These are phyloP conservation scores for Archocentrus centrarchus DNA, from an alignment of 2,113 vertebrate species.

Conservation along the genomic window DNA sequence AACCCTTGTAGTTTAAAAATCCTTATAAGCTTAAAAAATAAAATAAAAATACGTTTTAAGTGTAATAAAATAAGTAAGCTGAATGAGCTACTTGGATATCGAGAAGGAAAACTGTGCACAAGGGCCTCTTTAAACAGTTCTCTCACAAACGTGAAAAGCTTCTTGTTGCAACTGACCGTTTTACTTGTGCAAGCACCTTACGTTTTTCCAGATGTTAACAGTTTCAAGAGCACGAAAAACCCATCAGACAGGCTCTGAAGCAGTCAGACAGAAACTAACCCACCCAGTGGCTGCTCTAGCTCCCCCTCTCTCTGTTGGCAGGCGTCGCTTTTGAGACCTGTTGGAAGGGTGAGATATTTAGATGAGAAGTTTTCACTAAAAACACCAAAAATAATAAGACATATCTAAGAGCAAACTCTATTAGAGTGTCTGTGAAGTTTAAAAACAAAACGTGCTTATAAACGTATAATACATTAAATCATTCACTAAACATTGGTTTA, in stretches of 20 bases:
- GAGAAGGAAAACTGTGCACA: not conserved
- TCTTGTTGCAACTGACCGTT: not conserved
- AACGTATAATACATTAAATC: not conserved
- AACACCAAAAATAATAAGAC: not conserved
- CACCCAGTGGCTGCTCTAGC: conserved; percentile 34
- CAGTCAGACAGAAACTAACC: conserved; percentile 51
- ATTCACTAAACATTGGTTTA: not conserved
- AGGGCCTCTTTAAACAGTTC: not conserved
- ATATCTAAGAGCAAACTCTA: not conserved
- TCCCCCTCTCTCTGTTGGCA: conserved; percentile 7
- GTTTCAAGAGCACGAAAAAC: conserved; percentile 44
- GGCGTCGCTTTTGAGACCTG: conserved; percentile 16
- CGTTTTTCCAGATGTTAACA: not conserved
- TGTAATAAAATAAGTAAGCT: not conserved
- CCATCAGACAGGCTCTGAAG: conserved; percentile 68
- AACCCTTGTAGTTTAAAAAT: not conserved
- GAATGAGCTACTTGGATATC: rapidly evolving
- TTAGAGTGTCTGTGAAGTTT: not conserved
- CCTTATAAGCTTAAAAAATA: not conserved
- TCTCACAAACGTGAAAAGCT: not conserved
- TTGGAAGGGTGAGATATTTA: not conserved
- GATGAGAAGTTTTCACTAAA: not conserved
- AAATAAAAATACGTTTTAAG: not conserved
- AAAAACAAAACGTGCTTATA: not conserved
- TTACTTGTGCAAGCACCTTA: not conserved